phyloP scores from a whole-genome alignment of 2,888 invertebrate genomes.

The Heliconius ismenius region DNA sequence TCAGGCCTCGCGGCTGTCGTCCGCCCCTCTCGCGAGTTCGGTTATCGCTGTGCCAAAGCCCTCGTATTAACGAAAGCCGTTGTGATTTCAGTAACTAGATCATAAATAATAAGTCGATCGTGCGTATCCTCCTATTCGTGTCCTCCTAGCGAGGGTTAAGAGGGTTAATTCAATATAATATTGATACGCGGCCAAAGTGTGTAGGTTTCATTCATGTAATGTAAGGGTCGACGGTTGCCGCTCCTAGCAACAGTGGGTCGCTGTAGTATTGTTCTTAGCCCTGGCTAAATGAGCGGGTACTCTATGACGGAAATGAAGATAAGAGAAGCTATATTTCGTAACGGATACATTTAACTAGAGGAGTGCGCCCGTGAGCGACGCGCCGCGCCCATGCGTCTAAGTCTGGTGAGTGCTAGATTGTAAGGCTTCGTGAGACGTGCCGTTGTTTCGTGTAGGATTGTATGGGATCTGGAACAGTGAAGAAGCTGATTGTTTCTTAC shows the following conservation, averaged over 20 bases:
- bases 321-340: slow-evolving; percentile 65
- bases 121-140: slow-evolving; percentile 26
- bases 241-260: slow-evolving; percentile 70
- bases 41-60: slow-evolving; percentile 61
- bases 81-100: slow-evolving; percentile 43
- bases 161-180: slow-evolving; percentile 47
- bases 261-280: slow-evolving; percentile 59
- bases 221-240: slow-evolving; percentile 67
- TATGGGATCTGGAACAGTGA: slow-evolving; percentile 22
- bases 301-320: slow-evolving; percentile 64
- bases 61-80: slow-evolving; percentile 53
- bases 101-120: slow-evolving; percentile 36
- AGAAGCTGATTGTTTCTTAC: slow-evolving; percentile 10
- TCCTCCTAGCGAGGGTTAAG: slow-evolving; percentile 27
- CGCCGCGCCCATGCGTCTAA: slow-evolving; percentile 80
- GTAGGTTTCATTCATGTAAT: slow-evolving; percentile 77
- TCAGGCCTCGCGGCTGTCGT: slow-evolving; percentile 59
- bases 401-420: slow-evolving; percentile 78
- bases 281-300: slow-evolving; percentile 65
- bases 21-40: slow-evolving; percentile 60
- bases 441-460: slow-evolving; percentile 54
- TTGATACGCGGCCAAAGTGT: slow-evolving; percentile 64
- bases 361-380: slow-evolving; percentile 70
- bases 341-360: slow-evolving; percentile 75
- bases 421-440: slow-evolving; percentile 76